Conservation (phyloP, 2,797 vertebrate species). For the Rhinella marina region DNA sequence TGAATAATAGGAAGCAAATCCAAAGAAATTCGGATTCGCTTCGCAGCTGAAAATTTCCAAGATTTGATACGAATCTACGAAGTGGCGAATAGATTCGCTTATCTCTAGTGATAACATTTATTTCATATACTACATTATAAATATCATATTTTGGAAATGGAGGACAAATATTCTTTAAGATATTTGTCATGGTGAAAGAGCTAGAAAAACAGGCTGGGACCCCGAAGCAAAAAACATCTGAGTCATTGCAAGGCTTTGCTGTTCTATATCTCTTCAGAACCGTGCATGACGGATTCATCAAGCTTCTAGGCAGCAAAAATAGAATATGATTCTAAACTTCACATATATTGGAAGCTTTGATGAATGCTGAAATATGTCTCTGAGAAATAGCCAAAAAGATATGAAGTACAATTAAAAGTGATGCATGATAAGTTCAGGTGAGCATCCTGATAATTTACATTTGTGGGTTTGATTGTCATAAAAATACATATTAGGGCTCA, state of each 20-base stretch:
- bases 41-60: too few relatives aligned
- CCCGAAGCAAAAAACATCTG: slow-evolving; percentile 47
- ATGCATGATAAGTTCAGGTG: slow-evolving; percentile 14
- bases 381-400: slow-evolving; percentile 30
- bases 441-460: neutral
- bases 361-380: slow-evolving; percentile 35
- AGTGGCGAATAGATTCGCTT: too few relatives aligned
- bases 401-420: slow-evolving; percentile 16
- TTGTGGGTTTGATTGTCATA: neutral
- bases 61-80: too few relatives aligned
- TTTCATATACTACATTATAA: slow-evolving; percentile 10
- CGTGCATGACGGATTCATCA: slow-evolving; percentile 47
- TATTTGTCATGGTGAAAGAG: slow-evolving; percentile 45
- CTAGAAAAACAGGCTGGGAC: slow-evolving; percentile 33
- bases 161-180: slow-evolving; percentile 30
- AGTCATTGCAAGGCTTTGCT: slow-evolving; percentile 45
- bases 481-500: slow-evolving; percentile 1
- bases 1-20: too few relatives aligned
- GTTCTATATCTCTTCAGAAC: slow-evolving; percentile 39
- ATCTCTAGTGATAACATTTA: too few relatives aligned
- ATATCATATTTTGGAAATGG: slow-evolving; percentile 12
- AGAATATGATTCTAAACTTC: slow-evolving; percentile 44
- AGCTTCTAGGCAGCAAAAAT: slow-evolving; percentile 38
- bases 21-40: too few relatives aligned
- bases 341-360: slow-evolving; percentile 50